phyloP scores from a whole-genome alignment of 2,888 invertebrate genomes.

The Drosophila macrospina region DNA sequence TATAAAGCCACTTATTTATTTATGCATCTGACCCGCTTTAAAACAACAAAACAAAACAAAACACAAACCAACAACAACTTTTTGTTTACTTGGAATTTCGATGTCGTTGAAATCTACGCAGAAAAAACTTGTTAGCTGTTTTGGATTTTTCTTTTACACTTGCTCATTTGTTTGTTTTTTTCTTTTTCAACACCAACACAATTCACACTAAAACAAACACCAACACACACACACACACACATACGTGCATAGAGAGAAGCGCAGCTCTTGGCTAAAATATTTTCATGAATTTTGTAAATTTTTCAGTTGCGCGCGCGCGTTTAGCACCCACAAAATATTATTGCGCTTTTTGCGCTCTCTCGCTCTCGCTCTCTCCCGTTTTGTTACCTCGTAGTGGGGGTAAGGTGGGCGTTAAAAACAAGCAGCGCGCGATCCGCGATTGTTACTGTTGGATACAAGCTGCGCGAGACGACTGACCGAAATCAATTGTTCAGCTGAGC shows the following conservation, averaged over 20 bases:
- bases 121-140: conserved; percentile 71
- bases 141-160: conserved; percentile 68
- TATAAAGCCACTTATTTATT: conserved; percentile 54
- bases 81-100: conserved; percentile 66
- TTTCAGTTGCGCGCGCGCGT: conserved; percentile 67
- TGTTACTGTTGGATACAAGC: conserved; percentile 67
- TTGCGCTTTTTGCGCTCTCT: conserved; percentile 34
- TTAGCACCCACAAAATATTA: conserved; percentile 59
- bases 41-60: conserved; percentile 45
- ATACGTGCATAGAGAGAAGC: conserved; percentile 16
- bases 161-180: conserved; percentile 40
- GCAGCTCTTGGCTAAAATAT: conserved; percentile 49
- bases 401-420: conserved; percentile 31
- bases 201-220: conserved; percentile 19
- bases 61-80: conserved; percentile 45
- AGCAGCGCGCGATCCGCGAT: conserved; percentile 61
- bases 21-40: conserved; percentile 79
- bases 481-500: conserved; percentile 18
- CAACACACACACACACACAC: conserved; percentile 28
- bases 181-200: conserved; percentile 47
- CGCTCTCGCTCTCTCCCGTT: conserved; percentile 22
- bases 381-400: conserved; percentile 42
- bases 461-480: conserved; percentile 70
- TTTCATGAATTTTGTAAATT: conserved; percentile 57
- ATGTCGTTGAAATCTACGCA: conserved; percentile 64